A percentile compares a stretch with the other conserved stretches of the same genome.
Evolutionary conservation across 2,797 vertebrate species (phyloP).

Genomic region (Selene dorsalis): DNA sequence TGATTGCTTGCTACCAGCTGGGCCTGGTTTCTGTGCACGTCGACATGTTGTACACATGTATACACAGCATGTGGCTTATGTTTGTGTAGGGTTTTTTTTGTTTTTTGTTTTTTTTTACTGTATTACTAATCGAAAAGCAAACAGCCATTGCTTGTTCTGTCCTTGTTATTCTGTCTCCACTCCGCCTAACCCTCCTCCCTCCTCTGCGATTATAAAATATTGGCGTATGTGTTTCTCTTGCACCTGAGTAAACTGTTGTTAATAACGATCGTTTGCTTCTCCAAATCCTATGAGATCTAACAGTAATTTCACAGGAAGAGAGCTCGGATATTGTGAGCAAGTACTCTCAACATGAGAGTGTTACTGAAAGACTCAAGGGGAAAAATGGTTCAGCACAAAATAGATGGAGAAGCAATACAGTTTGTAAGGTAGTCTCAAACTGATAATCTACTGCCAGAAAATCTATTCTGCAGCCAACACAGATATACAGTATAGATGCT

Average conservation of each 20-base stretch:
- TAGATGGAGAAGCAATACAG: slow-evolving; percentile 40
- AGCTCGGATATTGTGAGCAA: slow-evolving; percentile 39
- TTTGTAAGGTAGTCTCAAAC: slow-evolving; percentile 11
- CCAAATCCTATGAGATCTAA: slow-evolving; percentile 35
- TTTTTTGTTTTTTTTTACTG: background rate
- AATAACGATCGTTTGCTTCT: slow-evolving; percentile 37
- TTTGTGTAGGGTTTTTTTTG: slow-evolving; percentile 6
- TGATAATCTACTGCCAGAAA: slow-evolving; percentile 27
- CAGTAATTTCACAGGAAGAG: slow-evolving; percentile 33
- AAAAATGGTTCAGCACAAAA: slow-evolving; percentile 29
- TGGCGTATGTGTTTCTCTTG: slow-evolving; percentile 3
- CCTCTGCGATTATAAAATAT: slow-evolving; percentile 32
- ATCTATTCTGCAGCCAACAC: slow-evolving; percentile 8
- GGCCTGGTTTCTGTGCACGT: slow-evolving; percentile 13
- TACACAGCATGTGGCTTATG: background rate
- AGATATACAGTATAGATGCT: slow-evolving; percentile 20
- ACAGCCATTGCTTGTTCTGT: background rate
- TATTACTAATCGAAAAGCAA: slow-evolving; percentile 34
- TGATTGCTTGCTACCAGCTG: slow-evolving; percentile 23
- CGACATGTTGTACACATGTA: slow-evolving; percentile 28
- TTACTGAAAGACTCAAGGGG: slow-evolving; percentile 32
- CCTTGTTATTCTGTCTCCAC: slow-evolving; percentile 8
- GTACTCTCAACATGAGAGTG: slow-evolving; percentile 30
- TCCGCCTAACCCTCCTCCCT: slow-evolving; percentile 11
- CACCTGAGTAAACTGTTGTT: slow-evolving; percentile 28